Evolutionary conservation across 2,113 vertebrate species (phyloP), one percentile per base, ranked within the genome.

Genomic region (Tupaia chinensis): DNA sequence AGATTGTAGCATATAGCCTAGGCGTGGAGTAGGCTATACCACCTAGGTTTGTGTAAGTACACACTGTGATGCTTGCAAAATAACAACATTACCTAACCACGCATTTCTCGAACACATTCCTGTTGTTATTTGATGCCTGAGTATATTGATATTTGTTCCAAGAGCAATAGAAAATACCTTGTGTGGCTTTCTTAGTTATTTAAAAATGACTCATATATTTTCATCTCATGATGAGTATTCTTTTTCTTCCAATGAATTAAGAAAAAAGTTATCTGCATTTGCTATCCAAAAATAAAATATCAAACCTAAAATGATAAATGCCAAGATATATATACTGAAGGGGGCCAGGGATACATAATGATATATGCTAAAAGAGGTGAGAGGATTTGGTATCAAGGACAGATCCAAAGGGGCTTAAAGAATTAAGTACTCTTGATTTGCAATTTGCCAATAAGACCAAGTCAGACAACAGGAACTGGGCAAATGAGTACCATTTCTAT

Each of bases 141-240:
- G 44, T 44, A 9, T 81, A 81, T 63, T 66, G 32, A 8, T 93
- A 65, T 68, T 94, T 96, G 81, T 63, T 61, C 53, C 32, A 98
- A 65, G 91, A 83, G 79, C 66, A 96, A 90, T 70, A 87, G 25
- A 94, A 93, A 4, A 90, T 90, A 10, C 3, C 93, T 95, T 74
- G 16, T 95, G 60, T 92, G 27, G 86, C 90, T 91, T 96, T 44
- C 23, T 70, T 96, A 92, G 90, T 96, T 95, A 23, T 94, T 95
- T 96, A 34, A 69, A 77, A 72, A 20, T 44, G 34, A 66, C 63
- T 86, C 23, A 95, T 96, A 97, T 89, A 87, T 5, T 34, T 94
- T 78, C 60, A 66, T 97, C 68, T 98, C 95, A 91, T 1, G 19
- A 44, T 68, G 53, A 65, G 22, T 81, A 78, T 83, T 80, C 32